Conservation (phyloP, 2,113 vertebrate genomes). For the Lophochroa leadbeateri region DNA sequence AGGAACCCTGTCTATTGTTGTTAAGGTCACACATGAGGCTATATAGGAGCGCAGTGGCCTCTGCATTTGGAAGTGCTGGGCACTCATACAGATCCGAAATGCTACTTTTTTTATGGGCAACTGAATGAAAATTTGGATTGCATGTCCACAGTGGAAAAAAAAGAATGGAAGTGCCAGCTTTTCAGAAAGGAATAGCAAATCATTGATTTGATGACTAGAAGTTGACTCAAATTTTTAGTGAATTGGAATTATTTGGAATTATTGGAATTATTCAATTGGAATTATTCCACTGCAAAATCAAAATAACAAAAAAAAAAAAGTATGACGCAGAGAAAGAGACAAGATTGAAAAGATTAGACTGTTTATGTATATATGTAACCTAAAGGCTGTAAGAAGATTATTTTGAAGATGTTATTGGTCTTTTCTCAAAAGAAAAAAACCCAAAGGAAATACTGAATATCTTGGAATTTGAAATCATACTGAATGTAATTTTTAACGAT, state of each 20-base stretch:
- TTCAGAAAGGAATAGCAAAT: neutral
- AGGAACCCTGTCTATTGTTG: neutral
- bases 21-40: neutral
- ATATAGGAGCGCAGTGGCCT: neutral
- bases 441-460: neutral
- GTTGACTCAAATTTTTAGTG: neutral
- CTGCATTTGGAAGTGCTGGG: neutral
- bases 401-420: neutral
- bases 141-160: neutral
- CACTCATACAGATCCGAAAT: neutral
- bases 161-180: neutral
- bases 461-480: neutral
- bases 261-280: neutral
- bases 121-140: neutral
- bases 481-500: neutral
- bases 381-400: neutral
- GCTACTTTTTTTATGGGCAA: neutral
- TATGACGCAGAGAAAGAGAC: neutral
- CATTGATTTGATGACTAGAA: neutral
- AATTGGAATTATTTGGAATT: neutral
- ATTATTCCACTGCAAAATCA: neutral
- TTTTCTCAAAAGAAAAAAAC: neutral
- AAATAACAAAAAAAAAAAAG: neutral
- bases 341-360: neutral
- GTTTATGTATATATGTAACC: neutral